Conservation (phyloP, 2,888 invertebrate species). For the Amphipyra berbera region DNA sequence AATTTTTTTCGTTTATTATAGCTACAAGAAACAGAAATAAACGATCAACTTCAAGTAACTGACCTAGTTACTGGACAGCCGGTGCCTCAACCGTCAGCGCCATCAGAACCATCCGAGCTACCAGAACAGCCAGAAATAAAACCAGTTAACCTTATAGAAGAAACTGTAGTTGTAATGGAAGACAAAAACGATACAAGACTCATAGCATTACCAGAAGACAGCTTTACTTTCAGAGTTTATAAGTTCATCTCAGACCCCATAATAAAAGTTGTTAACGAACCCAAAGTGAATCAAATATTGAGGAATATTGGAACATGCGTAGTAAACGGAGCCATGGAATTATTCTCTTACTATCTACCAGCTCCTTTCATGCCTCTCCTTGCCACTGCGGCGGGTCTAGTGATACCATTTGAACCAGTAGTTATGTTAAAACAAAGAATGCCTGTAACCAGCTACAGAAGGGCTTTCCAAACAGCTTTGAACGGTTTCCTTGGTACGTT, state of each 20-base stretch:
- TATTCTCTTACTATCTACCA: constrained; percentile 78
- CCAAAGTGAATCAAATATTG: constrained; percentile 75
- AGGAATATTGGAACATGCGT: constrained; percentile 81
- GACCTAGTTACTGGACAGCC: constrained; percentile 42
- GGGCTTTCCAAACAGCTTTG: constrained; percentile 80
- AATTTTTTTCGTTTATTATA: constrained; percentile 46
- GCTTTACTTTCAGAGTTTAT: constrained; percentile 60
- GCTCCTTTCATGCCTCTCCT: constrained; percentile 82
- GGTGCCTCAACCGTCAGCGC: neutral
- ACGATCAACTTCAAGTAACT: constrained; percentile 66
- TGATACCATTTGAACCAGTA: constrained; percentile 85
- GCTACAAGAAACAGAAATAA: constrained; percentile 76
- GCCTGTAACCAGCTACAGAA: constrained; percentile 82
- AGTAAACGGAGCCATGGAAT: constrained; percentile 83
- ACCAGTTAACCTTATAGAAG: neutral
- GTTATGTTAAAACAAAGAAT: constrained; percentile 78
- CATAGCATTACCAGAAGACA: constrained; percentile 17
- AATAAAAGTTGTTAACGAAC: constrained; percentile 62
- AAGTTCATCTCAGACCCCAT: constrained; percentile 66
- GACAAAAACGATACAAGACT: constrained; percentile 19
- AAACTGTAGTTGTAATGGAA: constrained; percentile 1
- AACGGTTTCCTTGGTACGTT: constrained; percentile 79
- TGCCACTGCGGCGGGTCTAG: constrained; percentile 80
- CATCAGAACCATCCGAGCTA: neutral
- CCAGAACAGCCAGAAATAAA: neutral